Evolutionary conservation across 2,113 vertebrate species (phyloP), one percentile per base, ranked within the genome.

Genomic region (Tympanuchus pallidicinctus): DNA sequence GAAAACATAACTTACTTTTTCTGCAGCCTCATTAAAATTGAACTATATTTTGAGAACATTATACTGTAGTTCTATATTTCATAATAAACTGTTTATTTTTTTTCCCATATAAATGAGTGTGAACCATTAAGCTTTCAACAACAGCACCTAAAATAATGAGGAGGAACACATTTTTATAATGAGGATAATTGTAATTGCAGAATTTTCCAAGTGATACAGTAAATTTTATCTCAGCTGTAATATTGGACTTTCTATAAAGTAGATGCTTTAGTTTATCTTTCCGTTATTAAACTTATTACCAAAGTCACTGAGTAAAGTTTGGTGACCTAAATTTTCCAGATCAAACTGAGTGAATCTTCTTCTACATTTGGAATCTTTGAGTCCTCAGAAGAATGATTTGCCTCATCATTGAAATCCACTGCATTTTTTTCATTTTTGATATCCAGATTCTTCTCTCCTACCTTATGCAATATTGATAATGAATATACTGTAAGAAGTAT

Each of bases 161-260:
- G 24, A 96, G 43, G 60, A 96, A 91, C 78, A 89, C 52, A 71
- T 88, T 95, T 93, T 88, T 92, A 40, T 93, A 94, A 95, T 87
- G 92, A 95, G 56, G 84, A 91, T 96, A 96, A 96, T 92, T 92
- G 84, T 77, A 89, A 92, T 71, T 93, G 89, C 92, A 92, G 71
- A 96, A 93, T 50, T 90, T 95, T 89, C 70, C 65, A 86, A 96
- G 78, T 67, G 82, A 60, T 64, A 79, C 74, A 80, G 69, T 96
- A 93, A 85, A 95, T 95, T 93, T 92, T 87, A 59, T 88, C 71
- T 80, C 60, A n/a, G 78, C 57, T 88, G 57, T 80, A 89, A 78
- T 60, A 72, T 5, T 65, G 72, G 79, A 56, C 85, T 92, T 93
- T 57, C 69, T 94, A 42, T 75, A 74, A 86, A 91, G 76, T 36